Percentiles rank a stretch among this genome's conserved stretches.
phyloP scores from a whole-genome alignment of 2,113 vertebrate species.

The Hippocampus abdominalis region DNA sequence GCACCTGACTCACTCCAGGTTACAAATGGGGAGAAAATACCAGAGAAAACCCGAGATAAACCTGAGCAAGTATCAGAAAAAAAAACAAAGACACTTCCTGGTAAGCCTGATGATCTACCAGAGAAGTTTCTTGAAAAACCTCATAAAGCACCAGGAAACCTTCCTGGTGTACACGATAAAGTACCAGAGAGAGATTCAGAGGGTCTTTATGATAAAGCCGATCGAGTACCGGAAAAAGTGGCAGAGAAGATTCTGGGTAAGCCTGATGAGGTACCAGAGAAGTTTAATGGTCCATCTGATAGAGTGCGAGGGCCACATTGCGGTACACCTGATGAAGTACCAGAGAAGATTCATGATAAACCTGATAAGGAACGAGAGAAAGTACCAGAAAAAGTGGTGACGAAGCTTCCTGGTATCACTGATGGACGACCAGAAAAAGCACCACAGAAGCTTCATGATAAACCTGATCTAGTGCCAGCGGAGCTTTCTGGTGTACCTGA shows the following conservation, averaged over 20 bases:
- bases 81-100: neutral
- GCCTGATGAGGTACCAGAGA: slow-evolving; percentile 6
- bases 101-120: neutral
- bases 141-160: neutral
- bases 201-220: neutral
- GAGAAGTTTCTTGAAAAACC: neutral
- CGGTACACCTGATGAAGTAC: neutral
- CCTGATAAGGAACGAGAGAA: slow-evolving; percentile 10
- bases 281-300: neutral
- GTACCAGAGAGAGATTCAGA: neutral
- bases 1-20: neutral
- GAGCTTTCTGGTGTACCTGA: neutral
- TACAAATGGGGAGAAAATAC: neutral
- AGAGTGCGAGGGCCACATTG: neutral
- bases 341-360: slow-evolving; percentile 26
- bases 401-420: slow-evolving; percentile 14
- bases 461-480: neutral
- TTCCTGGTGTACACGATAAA: neutral
- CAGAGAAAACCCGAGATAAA: neutral
- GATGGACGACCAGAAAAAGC: neutral
- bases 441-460: neutral
- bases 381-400: slow-evolving; percentile 13
- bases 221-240: neutral
- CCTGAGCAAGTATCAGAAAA: neutral
- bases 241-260: slow-evolving; percentile 12